These are phyloP conservation scores for Ancistrus triradiatus DNA, from an alignment of 2,113 vertebrate genomes.

Conservation along the genomic window DNA sequence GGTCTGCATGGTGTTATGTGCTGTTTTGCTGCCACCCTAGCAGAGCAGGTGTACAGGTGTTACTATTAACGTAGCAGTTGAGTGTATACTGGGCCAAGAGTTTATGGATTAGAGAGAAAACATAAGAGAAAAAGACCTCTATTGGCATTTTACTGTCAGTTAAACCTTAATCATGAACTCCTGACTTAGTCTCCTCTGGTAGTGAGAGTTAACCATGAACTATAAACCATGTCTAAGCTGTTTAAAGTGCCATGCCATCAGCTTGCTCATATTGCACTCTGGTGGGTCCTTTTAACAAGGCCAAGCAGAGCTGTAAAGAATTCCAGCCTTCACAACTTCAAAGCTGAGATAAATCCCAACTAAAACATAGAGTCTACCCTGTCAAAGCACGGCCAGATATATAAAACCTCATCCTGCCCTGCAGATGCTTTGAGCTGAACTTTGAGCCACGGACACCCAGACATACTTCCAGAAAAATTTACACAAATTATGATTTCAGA, in stretches of 20 bases:
- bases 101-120: too few relatives aligned
- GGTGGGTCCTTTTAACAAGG: slow-evolving; percentile 52
- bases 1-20: too few relatives aligned
- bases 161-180: slow-evolving; percentile 8
- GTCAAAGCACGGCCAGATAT: slow-evolving; percentile 47
- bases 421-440: too few relatives aligned
- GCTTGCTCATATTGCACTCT: slow-evolving; percentile 52
- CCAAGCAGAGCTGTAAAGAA: slow-evolving; percentile 22
- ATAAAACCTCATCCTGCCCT: slow-evolving; percentile 33
- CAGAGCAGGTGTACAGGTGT: too few relatives aligned
- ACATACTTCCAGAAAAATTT: too few relatives aligned
- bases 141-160: slow-evolving; percentile 18
- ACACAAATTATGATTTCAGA: too few relatives aligned
- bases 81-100: too few relatives aligned
- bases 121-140: too few relatives aligned
- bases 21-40: too few relatives aligned
- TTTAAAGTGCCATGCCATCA: slow-evolving; percentile 34
- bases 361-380: slow-evolving; percentile 41
- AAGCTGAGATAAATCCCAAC: slow-evolving; percentile 54
- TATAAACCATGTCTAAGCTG: slow-evolving; percentile 46
- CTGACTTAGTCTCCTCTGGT: slow-evolving; percentile 4
- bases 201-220: slow-evolving; percentile 4
- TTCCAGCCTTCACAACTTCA: slow-evolving; percentile 45
- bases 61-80: too few relatives aligned
- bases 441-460: too few relatives aligned